phyloP scores from a whole-genome alignment of 2,888 invertebrate species.

The Euplagia quadripunctaria region DNA sequence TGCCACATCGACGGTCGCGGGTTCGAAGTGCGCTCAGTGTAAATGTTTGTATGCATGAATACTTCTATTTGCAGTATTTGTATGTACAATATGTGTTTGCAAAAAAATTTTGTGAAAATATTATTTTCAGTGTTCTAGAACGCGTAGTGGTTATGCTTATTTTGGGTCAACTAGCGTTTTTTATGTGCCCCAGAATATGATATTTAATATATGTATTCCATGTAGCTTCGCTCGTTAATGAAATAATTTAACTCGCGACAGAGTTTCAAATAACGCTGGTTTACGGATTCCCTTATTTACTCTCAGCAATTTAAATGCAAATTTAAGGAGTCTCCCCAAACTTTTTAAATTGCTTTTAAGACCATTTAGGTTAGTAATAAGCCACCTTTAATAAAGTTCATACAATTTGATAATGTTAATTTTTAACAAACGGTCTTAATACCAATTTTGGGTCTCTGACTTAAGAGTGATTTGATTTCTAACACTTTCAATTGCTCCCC shows the following conservation, averaged over 20 bases:
- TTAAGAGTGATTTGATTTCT: neutral
- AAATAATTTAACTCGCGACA: neutral
- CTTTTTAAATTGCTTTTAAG: neutral
- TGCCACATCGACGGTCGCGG: too few relatives aligned
- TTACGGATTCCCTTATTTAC: neutral
- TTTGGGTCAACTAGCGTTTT: too few relatives aligned
- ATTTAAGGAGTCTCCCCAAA: neutral
- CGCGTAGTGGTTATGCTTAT: too few relatives aligned
- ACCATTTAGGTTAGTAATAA: neutral
- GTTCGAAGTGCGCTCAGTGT: too few relatives aligned
- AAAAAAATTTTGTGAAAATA: too few relatives aligned
- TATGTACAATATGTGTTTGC: too few relatives aligned
- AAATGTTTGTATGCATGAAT: too few relatives aligned
- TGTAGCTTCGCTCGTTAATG: neutral
- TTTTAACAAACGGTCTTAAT: neutral
- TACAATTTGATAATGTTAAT: neutral
- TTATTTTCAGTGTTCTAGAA: too few relatives aligned
- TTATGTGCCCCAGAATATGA: neutral
- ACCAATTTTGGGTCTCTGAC: neutral
- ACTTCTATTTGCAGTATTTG: too few relatives aligned
- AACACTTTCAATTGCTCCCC: neutral
- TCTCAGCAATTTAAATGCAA: neutral
- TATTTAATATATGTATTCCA: neutral
- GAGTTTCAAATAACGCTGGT: neutral
- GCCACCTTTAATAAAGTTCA: neutral